Base-by-base conservation (phyloP, 64 coral and sea anemone genomes). In the Pocillopora damicornis region DNA sequence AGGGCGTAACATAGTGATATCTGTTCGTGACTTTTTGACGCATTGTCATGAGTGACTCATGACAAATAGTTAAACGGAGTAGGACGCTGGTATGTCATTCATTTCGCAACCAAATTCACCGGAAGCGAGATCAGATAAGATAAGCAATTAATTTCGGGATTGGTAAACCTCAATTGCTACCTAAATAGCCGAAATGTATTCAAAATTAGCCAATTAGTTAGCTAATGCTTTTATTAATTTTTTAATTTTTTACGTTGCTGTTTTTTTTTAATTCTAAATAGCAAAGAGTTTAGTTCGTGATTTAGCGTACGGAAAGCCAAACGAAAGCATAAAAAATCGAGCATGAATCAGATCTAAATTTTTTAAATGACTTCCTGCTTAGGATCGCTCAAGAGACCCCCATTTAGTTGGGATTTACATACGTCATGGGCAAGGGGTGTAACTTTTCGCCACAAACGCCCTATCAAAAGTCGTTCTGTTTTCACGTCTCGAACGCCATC, bases 101-200 rank as follows among this genome's bases (percentile, higher is more conserved):
- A 51, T 51, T 51, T 51, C 42, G 7, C 35, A 79, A 67, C 18
- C 13, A 13, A 26, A 37, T n/a, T 58, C 37, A 67, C 81, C 81
- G 81, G 81, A 85, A 85, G 38, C 45, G 37, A 22, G 36, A 15
- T 58, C 15, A 72, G 81, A 73, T 85, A 72, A 71, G 81, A 85
- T 85, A 85, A 85, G 65, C 64, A 72, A 72, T 37, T 42, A 85
- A 85, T 42, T 71, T 85, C 15, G n/a, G 22, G 81, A 37, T 72
- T 83, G 15, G 72, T 20, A 26, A 45, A 45, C 45, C 22, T n/a
- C 25, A n/a, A 71, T 71, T 71, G 67, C n/a, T 23, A 69, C 20
- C 66, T 20, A 25, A 26, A 71, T 30, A 71, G n/a, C 67, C 67
- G 67, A 2, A 5, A 26, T 71, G n/a, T 71, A 71, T 30, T n/a